phyloP scores from a whole-genome alignment of 1,140 invertebrate species.

The Macrotrachela quadricornifera region DNA sequence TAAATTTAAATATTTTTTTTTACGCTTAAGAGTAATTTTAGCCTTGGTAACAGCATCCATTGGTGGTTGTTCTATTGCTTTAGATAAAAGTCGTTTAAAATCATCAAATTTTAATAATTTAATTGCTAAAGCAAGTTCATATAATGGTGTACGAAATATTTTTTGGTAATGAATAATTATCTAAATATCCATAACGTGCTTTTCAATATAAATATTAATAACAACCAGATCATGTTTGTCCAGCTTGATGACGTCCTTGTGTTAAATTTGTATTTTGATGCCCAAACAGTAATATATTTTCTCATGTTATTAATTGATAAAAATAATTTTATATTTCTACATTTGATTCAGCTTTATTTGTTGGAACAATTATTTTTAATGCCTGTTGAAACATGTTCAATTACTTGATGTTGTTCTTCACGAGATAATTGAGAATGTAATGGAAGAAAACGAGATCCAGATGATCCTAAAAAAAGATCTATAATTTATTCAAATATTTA shows the following conservation, averaged over 20 bases:
- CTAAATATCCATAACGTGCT: slow-evolving; percentile 20
- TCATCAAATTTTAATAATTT: slow-evolving; percentile 24
- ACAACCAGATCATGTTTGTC: slow-evolving; percentile 49
- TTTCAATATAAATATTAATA: slow-evolving; percentile 49
- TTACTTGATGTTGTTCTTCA: slow-evolving; percentile 1
- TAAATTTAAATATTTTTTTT: too few relatives aligned
- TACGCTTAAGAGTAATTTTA: too few relatives aligned
- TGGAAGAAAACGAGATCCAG: background rate
- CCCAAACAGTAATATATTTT: slow-evolving; percentile 33
- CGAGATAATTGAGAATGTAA: slow-evolving; percentile 2
- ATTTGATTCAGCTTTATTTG: slow-evolving; percentile 35
- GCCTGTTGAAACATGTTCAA: slow-evolving; percentile 10
- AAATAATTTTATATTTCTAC: slow-evolving; percentile 20
- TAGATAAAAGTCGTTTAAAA: slow-evolving; percentile 32
- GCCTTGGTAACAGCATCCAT: slow-evolving; percentile 34
- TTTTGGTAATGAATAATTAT: slow-evolving; percentile 39
- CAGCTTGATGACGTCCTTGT: slow-evolving; percentile 44
- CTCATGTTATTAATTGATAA: slow-evolving; percentile 32
- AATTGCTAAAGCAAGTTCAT: slow-evolving; percentile 42
- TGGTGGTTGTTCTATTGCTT: slow-evolving; percentile 34
- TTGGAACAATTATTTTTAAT: slow-evolving; percentile 31
- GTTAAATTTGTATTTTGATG: slow-evolving; percentile 40
- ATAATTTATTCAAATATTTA: too few relatives aligned
- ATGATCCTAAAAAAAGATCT: too few relatives aligned
- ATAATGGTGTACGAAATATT: slow-evolving; percentile 79